phyloP scores from a whole-genome alignment of 2,888 invertebrate species.

The Nemoura dubitans region DNA sequence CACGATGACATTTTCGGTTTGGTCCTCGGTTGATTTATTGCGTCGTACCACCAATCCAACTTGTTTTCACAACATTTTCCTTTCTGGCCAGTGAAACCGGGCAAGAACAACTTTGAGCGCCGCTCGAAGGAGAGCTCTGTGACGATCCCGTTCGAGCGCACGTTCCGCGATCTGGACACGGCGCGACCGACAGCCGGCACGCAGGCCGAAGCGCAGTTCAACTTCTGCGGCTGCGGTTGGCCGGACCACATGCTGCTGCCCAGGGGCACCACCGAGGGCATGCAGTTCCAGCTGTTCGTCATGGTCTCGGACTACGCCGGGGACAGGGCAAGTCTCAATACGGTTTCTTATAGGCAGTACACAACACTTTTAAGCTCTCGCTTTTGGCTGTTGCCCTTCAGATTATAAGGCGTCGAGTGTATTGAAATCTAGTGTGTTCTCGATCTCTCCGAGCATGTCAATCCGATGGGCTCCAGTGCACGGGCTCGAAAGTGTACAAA shows the following conservation, averaged over 20 bases:
- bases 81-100: slow-evolving; percentile 67
- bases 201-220: slow-evolving; percentile 64
- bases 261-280: slow-evolving; percentile 59
- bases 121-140: slow-evolving; percentile 77
- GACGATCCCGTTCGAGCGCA: slow-evolving; percentile 85
- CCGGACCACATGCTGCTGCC: slow-evolving; percentile 69
- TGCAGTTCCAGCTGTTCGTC: slow-evolving; percentile 55
- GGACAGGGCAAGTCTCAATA: slow-evolving; percentile 55
- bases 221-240: slow-evolving; percentile 85
- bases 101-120: slow-evolving; percentile 72
- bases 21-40: too few species aligned
- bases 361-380: too few species aligned
- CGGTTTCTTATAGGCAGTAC: too few species aligned
- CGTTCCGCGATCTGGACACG: slow-evolving; percentile 76
- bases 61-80: background rate
- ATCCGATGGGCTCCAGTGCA: too few species aligned
- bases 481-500: too few species aligned
- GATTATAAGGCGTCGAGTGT: too few species aligned
- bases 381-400: too few species aligned
- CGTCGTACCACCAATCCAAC: too few species aligned
- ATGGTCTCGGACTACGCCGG: slow-evolving; percentile 55
- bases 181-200: slow-evolving; percentile 66
- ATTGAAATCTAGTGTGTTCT: too few species aligned
- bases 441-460: too few species aligned
- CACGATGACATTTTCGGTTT: too few species aligned